Base-by-base conservation (phyloP, 2,113 vertebrate genomes). In the Sceloporus undulatus region DNA sequence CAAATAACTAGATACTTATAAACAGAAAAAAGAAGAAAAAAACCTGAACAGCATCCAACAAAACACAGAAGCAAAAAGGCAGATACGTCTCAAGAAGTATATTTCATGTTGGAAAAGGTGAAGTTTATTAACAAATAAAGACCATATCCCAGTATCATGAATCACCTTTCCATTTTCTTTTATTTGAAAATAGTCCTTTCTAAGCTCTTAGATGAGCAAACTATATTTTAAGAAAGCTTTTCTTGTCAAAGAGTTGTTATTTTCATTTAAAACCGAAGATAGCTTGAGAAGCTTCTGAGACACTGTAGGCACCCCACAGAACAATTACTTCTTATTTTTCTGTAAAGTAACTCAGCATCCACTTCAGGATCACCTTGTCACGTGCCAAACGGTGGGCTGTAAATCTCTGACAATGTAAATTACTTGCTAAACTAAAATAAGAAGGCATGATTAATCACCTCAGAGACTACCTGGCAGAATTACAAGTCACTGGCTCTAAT, bases 371-470 rank as follows among this genome's bases (percentile, higher is more conserved):
- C 88, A 86, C 83, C 94, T 92, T 95, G 92, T 95, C 95, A 94
- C 79, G 85, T 91, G 89, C 84, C 88, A 95, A 93, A 89, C 65
- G 88, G 87, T 19, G 84, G 77, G 86, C 79, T 90, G 80, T 91
- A 92, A 93, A 90, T 95, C 86, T 92, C 85, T 94, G 92, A 95
- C 91, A 95, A 91, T 91, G 78, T 86, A 94, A 95, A 96, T 95
- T 94, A 95, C 90, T 94, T 85, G 91, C 83, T 88, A 93, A 92
- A 93, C 89, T 92, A 94, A 96, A 95, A 95, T 94, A 94, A 95
- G 74, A 48, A 85, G 89, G 74, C 92, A 91, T 29, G n/a, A 95
- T 95, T 94, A 93, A 95, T 94, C 91, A 90, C 84, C 27, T 92
- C 82, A 75, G 88, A 91, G 89, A 92, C 92, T 82, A 92, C 59